These are phyloP conservation scores for Pseudocheirus occidentalis DNA, from an alignment of 2,797 vertebrate genomes.

Conservation along the genomic window DNA sequence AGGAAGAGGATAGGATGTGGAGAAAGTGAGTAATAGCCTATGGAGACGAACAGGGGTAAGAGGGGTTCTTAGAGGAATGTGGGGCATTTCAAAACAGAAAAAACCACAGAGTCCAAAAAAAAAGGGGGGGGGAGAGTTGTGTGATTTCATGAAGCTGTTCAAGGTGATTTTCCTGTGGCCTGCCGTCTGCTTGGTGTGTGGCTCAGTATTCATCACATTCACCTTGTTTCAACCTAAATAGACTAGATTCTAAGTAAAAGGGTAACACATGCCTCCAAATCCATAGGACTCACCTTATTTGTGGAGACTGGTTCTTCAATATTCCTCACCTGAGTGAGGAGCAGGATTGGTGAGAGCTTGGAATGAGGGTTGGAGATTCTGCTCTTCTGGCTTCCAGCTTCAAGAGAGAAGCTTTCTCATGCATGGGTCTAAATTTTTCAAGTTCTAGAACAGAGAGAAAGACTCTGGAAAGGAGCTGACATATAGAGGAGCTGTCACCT, in stretches of 20 bases:
- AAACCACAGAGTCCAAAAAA: background rate
- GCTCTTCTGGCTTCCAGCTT: background rate
- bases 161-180: background rate
- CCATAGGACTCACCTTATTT: background rate
- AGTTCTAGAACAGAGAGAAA: background rate
- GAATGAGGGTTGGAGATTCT: background rate
- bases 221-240: background rate
- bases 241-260: background rate
- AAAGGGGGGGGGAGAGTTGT: too few species aligned
- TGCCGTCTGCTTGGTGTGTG: background rate
- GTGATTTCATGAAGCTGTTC: background rate
- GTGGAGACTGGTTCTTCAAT: background rate
- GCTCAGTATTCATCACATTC: background rate
- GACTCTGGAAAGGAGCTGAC: background rate
- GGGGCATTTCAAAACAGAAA: background rate
- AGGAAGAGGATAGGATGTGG: background rate
- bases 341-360: background rate
- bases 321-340: background rate
- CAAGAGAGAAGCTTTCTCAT: background rate
- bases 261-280: background rate
- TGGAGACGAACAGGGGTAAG: background rate
- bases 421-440: background rate
- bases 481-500: background rate
- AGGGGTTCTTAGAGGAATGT: background rate
- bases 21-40: background rate